Evolutionary conservation across 64 coral and sea anemone species (phyloP).

Genomic region (Astreopora myriophthalma): DNA sequence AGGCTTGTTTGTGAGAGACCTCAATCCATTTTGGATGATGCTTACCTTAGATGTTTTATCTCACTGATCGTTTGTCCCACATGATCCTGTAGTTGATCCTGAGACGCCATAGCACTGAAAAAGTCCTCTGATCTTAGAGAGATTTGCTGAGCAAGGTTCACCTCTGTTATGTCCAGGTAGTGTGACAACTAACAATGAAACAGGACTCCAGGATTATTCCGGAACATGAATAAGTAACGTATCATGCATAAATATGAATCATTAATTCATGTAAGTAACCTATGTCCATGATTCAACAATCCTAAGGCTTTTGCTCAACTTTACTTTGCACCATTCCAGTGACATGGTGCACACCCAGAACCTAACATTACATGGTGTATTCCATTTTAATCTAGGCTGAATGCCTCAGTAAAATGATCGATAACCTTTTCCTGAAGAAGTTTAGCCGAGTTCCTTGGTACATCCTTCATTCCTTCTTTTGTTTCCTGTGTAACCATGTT

Average conservation of each 20-base stretch:
- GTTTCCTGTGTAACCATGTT: conserved; percentile 73
- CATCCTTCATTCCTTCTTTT: conserved; percentile 53
- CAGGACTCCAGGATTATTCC: not conserved
- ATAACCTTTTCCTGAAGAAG: conserved; percentile 99
- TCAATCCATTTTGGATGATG: not conserved
- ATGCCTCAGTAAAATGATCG: not conserved
- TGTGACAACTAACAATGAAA: conserved; percentile 75
- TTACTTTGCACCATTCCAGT: too few species aligned
- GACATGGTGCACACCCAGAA: too few species aligned
- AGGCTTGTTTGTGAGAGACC: too few species aligned
- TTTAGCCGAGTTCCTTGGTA: conserved; percentile 89
- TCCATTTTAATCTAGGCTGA: too few species aligned
- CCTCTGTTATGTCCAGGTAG: conserved; percentile 96
- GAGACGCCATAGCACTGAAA: conserved; percentile 96
- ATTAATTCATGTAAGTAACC: too few species aligned
- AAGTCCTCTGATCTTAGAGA: conserved; percentile 98
- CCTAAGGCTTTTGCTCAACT: too few species aligned
- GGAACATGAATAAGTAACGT: too few species aligned
- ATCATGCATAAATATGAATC: too few species aligned
- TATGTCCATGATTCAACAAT: too few species aligned
- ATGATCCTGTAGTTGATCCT: conserved; percentile 97
- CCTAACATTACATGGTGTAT: not conserved
- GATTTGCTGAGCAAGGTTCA: conserved; percentile 97
- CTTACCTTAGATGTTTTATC: conserved; percentile 92
- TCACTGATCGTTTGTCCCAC: conserved; percentile 91